Evolutionary conservation across 1,140 invertebrate genomes (phyloP).

Genomic region (Drepana arcuata): DNA sequence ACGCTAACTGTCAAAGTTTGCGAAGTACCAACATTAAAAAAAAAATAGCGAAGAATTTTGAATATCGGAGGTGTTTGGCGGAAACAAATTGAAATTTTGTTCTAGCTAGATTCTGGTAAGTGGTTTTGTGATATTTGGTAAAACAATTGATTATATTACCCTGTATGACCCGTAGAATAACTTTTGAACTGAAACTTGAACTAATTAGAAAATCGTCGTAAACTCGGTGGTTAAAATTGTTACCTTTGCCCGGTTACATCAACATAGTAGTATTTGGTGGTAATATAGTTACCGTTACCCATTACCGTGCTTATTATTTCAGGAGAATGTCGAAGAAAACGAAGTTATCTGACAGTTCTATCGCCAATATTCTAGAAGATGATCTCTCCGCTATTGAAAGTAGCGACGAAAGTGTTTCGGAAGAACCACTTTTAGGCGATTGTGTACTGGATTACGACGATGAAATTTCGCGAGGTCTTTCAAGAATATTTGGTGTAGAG

Average conservation of each 20-base stretch:
- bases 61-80: background rate
- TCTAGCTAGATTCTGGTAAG: conserved; percentile 6
- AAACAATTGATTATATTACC: conserved; percentile 4
- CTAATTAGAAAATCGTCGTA: conserved; percentile 1
- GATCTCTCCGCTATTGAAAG: conserved; percentile 4
- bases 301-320: background rate
- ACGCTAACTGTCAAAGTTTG: no score
- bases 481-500: conserved; percentile 2
- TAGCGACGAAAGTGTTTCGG: conserved; percentile 1
- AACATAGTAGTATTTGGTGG: no score
- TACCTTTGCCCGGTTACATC: conserved; percentile 1
- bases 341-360: conserved; percentile 1
- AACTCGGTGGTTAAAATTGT: conserved; percentile 3
- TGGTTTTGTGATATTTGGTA: conserved; percentile 5
- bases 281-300: no score
- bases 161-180: conserved; percentile 2
- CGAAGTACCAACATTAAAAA: no score
- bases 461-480: conserved; percentile 3
- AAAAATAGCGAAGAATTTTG: background rate
- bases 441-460: conserved; percentile 3
- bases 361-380: conserved; percentile 4
- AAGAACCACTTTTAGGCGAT: conserved; percentile 1
- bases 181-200: conserved; percentile 1
- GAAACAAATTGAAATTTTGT: conserved; percentile 1
- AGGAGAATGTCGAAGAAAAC: conserved; percentile 2